Conservation (phyloP, 2,113 vertebrate genomes). For the Chaetura pelagica region DNA sequence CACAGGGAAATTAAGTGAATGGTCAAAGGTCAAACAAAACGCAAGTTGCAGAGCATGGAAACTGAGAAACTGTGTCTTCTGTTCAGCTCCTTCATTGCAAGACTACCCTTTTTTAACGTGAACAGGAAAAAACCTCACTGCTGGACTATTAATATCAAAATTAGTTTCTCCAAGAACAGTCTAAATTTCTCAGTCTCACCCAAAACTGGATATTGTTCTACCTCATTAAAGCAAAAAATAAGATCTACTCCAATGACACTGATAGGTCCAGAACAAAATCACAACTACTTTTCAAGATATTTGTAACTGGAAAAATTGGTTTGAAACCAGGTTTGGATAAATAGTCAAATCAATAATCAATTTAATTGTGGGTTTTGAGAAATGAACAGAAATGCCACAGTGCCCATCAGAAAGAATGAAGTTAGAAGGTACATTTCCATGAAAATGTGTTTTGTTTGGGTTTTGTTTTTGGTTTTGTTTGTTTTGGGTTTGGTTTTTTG, state of each 20-base stretch:
- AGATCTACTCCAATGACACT: background rate
- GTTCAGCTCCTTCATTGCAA: background rate
- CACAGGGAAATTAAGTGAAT: background rate
- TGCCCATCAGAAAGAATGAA: background rate
- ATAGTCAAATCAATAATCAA: background rate
- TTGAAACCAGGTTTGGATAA: background rate
- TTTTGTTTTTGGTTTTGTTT: too few relatives aligned
- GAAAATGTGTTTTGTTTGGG: rapidly evolving
- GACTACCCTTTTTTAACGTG: background rate
- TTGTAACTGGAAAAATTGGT: background rate
- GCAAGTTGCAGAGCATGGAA: background rate
- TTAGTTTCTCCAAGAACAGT: background rate
- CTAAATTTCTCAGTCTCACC: background rate
- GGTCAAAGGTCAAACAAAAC: constrained; percentile 11
- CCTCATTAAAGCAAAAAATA: background rate
- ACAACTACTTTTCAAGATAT: background rate
- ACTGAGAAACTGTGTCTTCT: background rate
- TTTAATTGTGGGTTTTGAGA: background rate
- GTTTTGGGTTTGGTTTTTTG: too few relatives aligned
- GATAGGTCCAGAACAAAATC: background rate
- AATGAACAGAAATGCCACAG: background rate
- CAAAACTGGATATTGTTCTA: background rate
- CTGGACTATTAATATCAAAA: background rate
- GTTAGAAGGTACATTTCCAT: background rate
- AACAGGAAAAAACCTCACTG: background rate